Conservation (phyloP, 2,797 vertebrate species). For the Babyrousa celebensis region DNA sequence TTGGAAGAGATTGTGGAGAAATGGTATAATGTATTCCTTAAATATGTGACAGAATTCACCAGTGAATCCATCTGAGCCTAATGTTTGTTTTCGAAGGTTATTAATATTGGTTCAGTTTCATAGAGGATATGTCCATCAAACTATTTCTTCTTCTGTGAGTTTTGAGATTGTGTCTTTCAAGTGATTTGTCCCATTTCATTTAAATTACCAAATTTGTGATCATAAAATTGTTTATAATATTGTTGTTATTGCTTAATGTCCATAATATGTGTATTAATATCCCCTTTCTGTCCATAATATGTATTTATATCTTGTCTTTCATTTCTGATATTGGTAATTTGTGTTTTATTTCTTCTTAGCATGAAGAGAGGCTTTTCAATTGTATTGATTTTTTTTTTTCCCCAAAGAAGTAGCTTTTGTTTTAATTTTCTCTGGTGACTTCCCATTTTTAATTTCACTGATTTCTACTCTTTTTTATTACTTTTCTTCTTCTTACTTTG, state of each 20-base stretch:
- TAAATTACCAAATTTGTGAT: not conserved
- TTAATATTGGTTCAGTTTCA: not conserved
- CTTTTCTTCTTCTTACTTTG: not conserved
- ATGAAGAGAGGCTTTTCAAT: not conserved
- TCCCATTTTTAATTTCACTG: not conserved
- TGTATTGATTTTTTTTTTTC: not conserved
- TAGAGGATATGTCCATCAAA: not conserved
- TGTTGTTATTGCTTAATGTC: not conserved
- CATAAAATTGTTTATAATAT: not conserved
- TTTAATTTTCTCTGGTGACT: slow-evolving; percentile 21
- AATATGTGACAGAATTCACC: not conserved
- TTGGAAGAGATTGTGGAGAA: not conserved
- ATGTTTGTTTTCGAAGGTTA: not conserved
- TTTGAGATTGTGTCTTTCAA: not conserved
- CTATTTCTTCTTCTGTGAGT: not conserved
- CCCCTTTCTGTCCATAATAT: not conserved
- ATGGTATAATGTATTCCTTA: not conserved
- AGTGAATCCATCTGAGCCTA: not conserved
- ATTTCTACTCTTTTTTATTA: slow-evolving; percentile 3
- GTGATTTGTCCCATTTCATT: not conserved
- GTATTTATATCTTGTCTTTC: not conserved
- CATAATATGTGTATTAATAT: not conserved
- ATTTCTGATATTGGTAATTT: not conserved
- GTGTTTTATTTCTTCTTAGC: not conserved
- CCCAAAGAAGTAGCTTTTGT: not conserved